Percentiles rank a stretch among this genome's conserved stretches.
These are phyloP conservation scores for Leucophora obtusa DNA, from an alignment of 2,888 invertebrate genomes.

Conservation along the genomic window DNA sequence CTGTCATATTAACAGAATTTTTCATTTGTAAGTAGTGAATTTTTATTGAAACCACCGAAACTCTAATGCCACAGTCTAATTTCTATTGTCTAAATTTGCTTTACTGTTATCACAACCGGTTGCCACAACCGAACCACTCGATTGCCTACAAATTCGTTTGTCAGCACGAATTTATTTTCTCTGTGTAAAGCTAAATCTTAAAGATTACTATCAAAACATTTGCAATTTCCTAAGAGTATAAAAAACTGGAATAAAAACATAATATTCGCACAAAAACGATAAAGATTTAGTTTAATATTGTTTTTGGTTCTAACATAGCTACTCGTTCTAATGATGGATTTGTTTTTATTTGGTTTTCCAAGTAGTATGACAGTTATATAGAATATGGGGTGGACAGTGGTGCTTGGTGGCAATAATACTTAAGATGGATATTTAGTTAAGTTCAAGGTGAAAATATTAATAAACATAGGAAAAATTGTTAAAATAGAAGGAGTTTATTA, in stretches of 20 bases:
- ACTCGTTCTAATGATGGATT: constrained; percentile 1
- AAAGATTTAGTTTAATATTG: neutral
- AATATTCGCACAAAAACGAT: neutral
- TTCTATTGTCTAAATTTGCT: too few species aligned
- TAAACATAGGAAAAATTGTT: neutral
- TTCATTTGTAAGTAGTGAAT: too few species aligned
- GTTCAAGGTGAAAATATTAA: neutral
- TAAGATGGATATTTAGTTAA: neutral
- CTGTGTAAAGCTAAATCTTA: neutral
- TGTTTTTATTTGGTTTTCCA: neutral
- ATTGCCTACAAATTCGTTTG: too few species aligned
- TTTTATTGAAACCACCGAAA: too few species aligned
- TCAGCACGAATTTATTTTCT: too few species aligned
- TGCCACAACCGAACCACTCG: too few species aligned
- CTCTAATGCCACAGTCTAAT: too few species aligned
- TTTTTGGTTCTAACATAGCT: neutral
- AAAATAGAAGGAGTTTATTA: neutral
- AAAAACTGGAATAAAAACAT: neutral
- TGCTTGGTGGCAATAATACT: neutral
- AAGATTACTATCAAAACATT: neutral
- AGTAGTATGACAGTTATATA: neutral
- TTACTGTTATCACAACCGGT: too few species aligned
- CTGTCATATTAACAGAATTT: too few species aligned
- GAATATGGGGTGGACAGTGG: neutral
- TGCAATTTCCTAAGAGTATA: constrained; percentile 1